Evolutionary conservation across 2,113 vertebrate genomes (phyloP), one percentile per base, ranked within the genome.

Genomic region (Chaetodon trifascialis): DNA sequence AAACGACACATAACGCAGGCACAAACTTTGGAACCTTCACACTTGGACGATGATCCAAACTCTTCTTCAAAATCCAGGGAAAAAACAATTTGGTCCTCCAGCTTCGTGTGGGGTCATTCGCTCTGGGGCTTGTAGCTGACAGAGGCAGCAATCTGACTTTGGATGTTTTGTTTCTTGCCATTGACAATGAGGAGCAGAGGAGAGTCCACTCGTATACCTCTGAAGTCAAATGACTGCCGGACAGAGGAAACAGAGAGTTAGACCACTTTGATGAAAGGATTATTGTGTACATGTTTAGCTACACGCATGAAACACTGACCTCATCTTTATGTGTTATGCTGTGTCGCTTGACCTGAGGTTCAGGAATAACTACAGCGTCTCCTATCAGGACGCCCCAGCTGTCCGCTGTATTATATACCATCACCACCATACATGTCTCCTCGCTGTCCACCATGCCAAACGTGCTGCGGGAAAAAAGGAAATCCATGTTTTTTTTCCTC

Each of bases 351-450:
- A 98, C 90, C 47, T 94, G 94, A 56, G 97, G 97, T 77, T 97
- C 96, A 12, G 97, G 97, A 82, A 98, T 95, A 85, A 96, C 97
- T 15, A 98, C 97, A 0, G 96, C 95, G 91, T 98, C 97, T 52
- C 97, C 97, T 21, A 98, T 97, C 49, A 97, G 95, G 38, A 97
- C 97, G 1, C 97, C 97, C 97, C 97, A 98, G 89, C 96, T 97
- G 91, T 97, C 93, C 0, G 96, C 97, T 21, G 95, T 96, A 82
- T 98, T 98, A 88, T 98, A 98, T 1, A 98, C 97, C 95, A 97
- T 97, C 82, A 97, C 96, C 5, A 96, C 94, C 80, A 92, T 95
- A 81, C 96, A 98, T 0, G 93, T 94, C 73, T 96, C 97, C 63
- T 97, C 96, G 1, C 95, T 95, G 91, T 97, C 97, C 60, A 96